phyloP scores from a whole-genome alignment of 2,113 vertebrate species.

The Mellivora capensis region DNA sequence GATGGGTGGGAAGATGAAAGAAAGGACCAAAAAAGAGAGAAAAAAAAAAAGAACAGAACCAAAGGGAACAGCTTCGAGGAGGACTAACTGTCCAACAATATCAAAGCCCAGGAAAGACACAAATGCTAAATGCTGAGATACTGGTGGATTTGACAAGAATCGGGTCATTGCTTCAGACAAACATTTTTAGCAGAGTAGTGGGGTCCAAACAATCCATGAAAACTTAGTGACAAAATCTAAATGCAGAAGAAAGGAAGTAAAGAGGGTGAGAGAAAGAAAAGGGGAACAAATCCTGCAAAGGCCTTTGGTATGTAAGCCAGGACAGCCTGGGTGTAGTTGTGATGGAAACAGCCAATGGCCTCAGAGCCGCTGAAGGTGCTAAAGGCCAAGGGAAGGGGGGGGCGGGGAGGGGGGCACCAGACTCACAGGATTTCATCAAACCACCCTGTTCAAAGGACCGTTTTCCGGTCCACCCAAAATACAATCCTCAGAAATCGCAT shows the following conservation, averaged over 20 bases:
- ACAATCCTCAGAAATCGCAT: background rate
- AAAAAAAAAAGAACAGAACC: background rate
- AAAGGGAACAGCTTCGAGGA: background rate
- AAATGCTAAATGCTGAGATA: background rate
- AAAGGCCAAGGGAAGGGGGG: background rate
- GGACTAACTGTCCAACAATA: background rate
- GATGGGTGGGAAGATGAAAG: background rate
- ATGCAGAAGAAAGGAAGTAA: background rate
- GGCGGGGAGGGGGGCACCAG: background rate
- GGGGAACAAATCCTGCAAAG: background rate
- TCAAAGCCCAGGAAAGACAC: background rate
- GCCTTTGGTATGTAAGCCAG: background rate
- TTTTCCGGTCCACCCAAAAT: background rate
- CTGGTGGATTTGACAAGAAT: background rate
- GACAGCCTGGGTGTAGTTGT: background rate
- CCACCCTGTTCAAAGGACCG: background rate
- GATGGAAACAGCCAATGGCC: background rate
- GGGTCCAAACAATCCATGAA: background rate
- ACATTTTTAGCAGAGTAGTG: background rate
- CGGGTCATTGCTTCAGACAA: background rate
- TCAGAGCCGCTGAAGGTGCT: background rate
- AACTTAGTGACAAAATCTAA: background rate
- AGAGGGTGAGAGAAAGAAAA: background rate
- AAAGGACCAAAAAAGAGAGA: background rate
- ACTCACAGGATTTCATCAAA: background rate